Base-by-base conservation (phyloP, 1,140 invertebrate genomes). In the Formica selysi region DNA sequence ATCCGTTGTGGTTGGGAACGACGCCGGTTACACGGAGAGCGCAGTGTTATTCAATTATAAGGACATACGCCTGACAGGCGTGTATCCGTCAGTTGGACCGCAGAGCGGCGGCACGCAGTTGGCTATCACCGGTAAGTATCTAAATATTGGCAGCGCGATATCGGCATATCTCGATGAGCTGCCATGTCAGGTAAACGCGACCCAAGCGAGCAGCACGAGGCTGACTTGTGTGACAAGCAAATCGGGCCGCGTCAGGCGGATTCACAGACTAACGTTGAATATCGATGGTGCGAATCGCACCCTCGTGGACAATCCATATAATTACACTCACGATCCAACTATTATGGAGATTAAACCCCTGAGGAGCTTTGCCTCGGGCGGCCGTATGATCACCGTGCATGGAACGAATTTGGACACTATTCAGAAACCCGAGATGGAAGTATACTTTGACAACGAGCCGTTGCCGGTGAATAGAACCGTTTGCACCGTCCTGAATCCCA, bases 141-240 rank as follows among this genome's bases (percentile, higher is more conserved):
- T 99, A 65, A 99, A 99, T 93, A 98, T 99, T 92, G 99, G 99
- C 5, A 98, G 98, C 44, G 97, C 96, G 85, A 97, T 99, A 80
- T 97, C 96, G 3, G 98, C 99, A 0, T 98, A 96, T 93, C 95
- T 99, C 10, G 99, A 99, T 95, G 97, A 98, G 87, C 95, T 98
- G 71, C 96, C 97, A 5, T 99, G 99, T 95, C 95, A 96, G 89
- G 98, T 99, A 8, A 98, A 99, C 93, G 96, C 97, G 80, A 98
- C 97, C 0, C 97, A 98, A 94, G 98, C 98, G 10, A 98, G 98
- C n/a, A 98, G 98, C 87, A 97, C 97, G 32, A 96, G 98, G 91
- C 95, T 99, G 54, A 98, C 97, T 44, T 99, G 98, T 93, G 96
- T 98, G 19, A 99, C 98, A 3, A 98, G 98, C 0, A 97, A 96